A percentile compares a stretch with the other conserved stretches of the same genome.
Conservation (phyloP, 2,113 vertebrate genomes). For the Callorhinus ursinus region DNA sequence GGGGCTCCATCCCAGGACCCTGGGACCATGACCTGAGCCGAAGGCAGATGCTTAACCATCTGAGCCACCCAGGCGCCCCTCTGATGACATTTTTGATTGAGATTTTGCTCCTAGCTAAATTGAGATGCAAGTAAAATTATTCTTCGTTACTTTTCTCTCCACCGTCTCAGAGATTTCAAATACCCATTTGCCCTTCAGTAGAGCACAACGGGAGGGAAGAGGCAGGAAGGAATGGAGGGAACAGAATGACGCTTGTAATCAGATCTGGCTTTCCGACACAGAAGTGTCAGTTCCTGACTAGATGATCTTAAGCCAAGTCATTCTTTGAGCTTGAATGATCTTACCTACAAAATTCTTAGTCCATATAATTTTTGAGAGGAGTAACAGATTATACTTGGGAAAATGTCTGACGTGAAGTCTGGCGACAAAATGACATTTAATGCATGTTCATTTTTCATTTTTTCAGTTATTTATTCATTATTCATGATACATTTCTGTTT, state of each 20-base stretch:
- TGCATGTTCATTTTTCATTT: not conserved
- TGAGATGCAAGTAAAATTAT: not conserved
- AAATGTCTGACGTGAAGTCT: not conserved
- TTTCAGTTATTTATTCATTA: not conserved
- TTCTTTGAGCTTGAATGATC: not conserved
- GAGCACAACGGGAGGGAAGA: not conserved
- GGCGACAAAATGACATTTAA: not conserved
- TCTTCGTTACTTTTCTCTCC: not conserved
- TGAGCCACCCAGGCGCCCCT: too few relatives aligned
- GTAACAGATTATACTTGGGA: not conserved
- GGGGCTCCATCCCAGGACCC: too few relatives aligned
- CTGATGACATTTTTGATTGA: not conserved
- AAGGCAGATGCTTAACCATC: too few relatives aligned
- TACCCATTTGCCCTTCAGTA: not conserved
- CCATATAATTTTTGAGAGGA: not conserved
- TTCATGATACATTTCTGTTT: not conserved
- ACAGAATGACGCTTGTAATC: not conserved
- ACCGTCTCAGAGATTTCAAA: not conserved
- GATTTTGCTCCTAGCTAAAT: not conserved
- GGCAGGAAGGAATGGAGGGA: not conserved
- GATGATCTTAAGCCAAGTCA: not conserved
- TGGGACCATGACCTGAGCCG: too few relatives aligned
- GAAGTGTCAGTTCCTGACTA: not conserved
- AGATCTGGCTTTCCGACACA: not conserved
- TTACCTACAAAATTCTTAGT: not conserved